Percentiles rank a stretch among this genome's conserved stretches.
phyloP scores from a whole-genome alignment of 2,113 vertebrate genomes.

The Mesitornis unicolor region DNA sequence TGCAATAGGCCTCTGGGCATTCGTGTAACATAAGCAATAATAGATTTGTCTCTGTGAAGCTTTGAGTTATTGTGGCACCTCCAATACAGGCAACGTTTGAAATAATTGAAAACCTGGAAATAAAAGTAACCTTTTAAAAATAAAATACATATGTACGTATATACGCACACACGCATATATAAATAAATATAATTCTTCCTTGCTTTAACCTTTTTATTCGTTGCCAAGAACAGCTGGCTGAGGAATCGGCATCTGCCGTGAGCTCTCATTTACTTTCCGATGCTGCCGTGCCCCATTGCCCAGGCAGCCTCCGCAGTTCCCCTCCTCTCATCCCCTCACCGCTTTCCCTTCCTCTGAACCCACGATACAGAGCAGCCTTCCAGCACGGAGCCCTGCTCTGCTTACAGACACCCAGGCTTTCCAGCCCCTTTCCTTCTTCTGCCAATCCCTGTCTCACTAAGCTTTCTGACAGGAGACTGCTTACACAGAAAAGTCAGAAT shows the following conservation, averaged over 20 bases:
- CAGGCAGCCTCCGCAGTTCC: conserved; percentile 1
- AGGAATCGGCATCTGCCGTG: neutral
- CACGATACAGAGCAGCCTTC: conserved; percentile 10
- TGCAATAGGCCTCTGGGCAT: conserved; percentile 25
- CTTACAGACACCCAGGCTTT: neutral
- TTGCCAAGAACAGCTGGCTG: conserved; percentile 54
- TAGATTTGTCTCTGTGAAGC: conserved; percentile 17
- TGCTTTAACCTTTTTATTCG: conserved; percentile 36
- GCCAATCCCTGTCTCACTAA: neutral
- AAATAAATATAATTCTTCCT: conserved; percentile 11
- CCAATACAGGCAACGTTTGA: neutral
- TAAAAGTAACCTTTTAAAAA: conserved; percentile 36
- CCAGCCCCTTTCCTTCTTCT: neutral
- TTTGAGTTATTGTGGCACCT: conserved; percentile 27
- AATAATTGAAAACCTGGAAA: conserved; percentile 55
- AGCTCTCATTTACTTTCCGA: neutral
- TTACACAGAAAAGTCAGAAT: neutral
- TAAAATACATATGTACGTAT: neutral
- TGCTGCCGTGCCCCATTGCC: conserved; percentile 32
- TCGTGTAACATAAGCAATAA: conserved; percentile 25
- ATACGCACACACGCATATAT: neutral
- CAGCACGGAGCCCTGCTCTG: neutral
- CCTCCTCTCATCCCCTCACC: conserved; percentile 23
- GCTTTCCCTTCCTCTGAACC: conserved; percentile 44
- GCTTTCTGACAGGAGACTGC: neutral